These are phyloP conservation scores for Colaptes auratus DNA, from an alignment of 2,113 vertebrate species.

Conservation along the genomic window DNA sequence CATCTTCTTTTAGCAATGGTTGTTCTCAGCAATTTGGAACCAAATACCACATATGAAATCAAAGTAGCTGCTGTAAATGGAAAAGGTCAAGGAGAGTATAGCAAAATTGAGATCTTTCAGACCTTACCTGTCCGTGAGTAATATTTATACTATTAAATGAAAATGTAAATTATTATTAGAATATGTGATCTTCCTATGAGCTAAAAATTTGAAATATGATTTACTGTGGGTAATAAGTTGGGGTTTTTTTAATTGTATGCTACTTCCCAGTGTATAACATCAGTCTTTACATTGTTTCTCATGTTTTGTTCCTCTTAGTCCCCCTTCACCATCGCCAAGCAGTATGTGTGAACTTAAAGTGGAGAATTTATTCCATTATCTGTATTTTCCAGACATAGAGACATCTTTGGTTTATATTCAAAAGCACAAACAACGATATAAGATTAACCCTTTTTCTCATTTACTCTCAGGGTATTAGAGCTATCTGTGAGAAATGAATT, in stretches of 20 bases:
- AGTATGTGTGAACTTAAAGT: background rate
- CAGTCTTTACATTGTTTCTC: background rate
- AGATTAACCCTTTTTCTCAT: background rate
- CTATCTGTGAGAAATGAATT: background rate
- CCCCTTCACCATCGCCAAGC: background rate
- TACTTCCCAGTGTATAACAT: background rate
- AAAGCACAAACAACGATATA: background rate
- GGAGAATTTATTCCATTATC: background rate
- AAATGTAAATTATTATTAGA: background rate
- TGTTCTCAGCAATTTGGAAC: constrained; percentile 90
- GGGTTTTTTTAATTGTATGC: background rate
- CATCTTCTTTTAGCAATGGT: constrained; percentile 82
- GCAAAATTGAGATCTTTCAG: constrained; percentile 93
- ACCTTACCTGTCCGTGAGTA: constrained; percentile 96
- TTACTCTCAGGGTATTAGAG: background rate
- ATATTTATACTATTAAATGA: background rate
- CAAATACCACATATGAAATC: constrained; percentile 96
- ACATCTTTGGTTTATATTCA: background rate
- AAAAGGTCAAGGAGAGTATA: constrained; percentile 97
- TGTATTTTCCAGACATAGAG: background rate
- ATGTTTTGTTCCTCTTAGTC: background rate
- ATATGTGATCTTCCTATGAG: background rate
- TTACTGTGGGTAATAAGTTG: background rate
- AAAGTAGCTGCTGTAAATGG: constrained; percentile 95
- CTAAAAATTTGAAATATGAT: background rate